Conservation (phyloP, 1,140 invertebrate genomes). For the Polypedilum pembai region DNA sequence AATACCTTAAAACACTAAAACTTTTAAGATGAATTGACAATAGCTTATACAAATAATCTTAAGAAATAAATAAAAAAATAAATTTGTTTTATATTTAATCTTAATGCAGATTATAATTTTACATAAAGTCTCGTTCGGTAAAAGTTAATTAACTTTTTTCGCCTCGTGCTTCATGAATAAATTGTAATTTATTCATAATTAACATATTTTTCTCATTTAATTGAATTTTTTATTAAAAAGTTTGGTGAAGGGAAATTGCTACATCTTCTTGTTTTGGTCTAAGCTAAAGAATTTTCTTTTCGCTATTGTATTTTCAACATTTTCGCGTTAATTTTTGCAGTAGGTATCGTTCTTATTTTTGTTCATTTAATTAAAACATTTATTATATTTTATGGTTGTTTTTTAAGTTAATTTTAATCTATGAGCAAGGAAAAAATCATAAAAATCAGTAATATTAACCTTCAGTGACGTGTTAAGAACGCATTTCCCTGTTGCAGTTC, state of each 20-base stretch:
- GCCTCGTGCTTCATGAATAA: slow-evolving; percentile 9
- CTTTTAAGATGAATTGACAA: no score
- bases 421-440: background rate
- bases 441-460: no score
- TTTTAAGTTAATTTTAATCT: background rate
- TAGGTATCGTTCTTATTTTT: background rate
- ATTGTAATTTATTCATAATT: slow-evolving; percentile 7
- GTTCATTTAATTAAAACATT: slow-evolving; percentile 19
- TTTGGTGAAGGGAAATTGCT: background rate
- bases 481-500: no score
- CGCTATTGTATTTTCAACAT: background rate
- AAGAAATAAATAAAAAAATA: no score
- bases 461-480: no score
- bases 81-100: no score
- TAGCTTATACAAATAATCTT: no score
- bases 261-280: background rate
- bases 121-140: background rate
- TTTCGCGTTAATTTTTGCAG: background rate
- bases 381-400: background rate
- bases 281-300: background rate
- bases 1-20: no score
- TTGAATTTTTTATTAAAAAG: slow-evolving; percentile 1
- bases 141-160: slow-evolving; percentile 9
- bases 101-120: background rate
- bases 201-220: slow-evolving; percentile 8